Percentiles rank a stretch among this genome's conserved stretches.
Conservation (phyloP, 2,888 invertebrate species). For the Tenthredo scrophulariae region DNA sequence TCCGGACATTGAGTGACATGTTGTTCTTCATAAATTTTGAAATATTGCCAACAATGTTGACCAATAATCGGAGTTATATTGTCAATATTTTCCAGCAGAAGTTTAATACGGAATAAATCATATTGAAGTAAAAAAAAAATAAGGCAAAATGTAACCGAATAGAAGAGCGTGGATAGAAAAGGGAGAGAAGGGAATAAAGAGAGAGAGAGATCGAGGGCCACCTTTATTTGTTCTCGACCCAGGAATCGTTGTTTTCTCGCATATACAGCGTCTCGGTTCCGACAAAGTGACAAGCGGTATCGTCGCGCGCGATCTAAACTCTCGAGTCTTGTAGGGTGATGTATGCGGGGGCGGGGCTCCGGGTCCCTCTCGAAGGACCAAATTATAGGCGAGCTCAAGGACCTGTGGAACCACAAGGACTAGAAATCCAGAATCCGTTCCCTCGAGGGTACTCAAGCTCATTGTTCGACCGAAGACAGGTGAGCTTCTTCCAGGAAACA, state of each 20-base stretch:
- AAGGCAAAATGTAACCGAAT: neutral
- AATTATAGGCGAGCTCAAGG: conserved; percentile 64
- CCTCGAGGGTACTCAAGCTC: conserved; percentile 50
- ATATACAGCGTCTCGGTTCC: conserved; percentile 56
- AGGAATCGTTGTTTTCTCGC: conserved; percentile 52
- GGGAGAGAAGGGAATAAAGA: neutral
- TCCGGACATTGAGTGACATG: neutral
- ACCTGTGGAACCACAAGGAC: conserved; percentile 32
- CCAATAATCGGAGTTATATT: too few relatives aligned
- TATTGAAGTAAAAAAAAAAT: neutral
- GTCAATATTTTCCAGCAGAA: too few relatives aligned
- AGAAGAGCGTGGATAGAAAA: neutral
- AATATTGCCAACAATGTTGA: neutral
- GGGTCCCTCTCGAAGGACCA: conserved; percentile 61
- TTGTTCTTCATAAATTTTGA: neutral
- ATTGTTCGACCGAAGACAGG: conserved; percentile 70
- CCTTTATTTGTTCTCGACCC: conserved; percentile 50
- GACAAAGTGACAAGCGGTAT: conserved; percentile 69
- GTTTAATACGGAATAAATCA: neutral
- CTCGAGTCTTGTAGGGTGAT: conserved; percentile 61
- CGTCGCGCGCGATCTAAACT: conserved; percentile 58
- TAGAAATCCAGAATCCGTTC: conserved; percentile 49
- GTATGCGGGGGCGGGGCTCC: conserved; percentile 69
- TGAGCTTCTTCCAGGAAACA: conserved; percentile 67
- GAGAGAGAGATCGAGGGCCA: conserved; percentile 19